A percentile compares a stretch with the other conserved stretches of the same genome.
Evolutionary conservation across 1,140 invertebrate genomes (phyloP).

Genomic region (Helicorthomorpha holstii): DNA sequence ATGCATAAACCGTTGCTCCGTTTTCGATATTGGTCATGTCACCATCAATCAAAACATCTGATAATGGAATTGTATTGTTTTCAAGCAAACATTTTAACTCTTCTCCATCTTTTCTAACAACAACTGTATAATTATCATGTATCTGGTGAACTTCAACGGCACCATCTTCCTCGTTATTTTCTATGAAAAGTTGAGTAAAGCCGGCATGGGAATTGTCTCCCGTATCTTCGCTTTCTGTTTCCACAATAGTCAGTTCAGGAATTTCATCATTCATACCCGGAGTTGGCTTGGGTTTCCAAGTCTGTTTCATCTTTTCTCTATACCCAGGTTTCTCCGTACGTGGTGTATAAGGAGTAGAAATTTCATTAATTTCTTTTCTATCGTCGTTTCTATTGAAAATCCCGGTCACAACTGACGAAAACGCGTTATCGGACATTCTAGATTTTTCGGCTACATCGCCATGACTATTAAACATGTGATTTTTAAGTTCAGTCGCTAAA

Average conservation of each 20-base stretch:
- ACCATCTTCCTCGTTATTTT: neutral
- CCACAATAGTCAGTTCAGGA: constrained; percentile 7
- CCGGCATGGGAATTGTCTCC: constrained; percentile 2
- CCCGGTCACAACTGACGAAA: constrained; percentile 16
- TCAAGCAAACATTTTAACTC: no score
- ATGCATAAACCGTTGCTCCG: no score
- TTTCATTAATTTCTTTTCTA: neutral
- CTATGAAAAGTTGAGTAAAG: constrained; percentile 1
- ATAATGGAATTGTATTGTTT: no score
- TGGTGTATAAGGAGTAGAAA: neutral
- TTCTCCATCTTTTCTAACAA: no score
- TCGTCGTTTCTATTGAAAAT: constrained; percentile 29
- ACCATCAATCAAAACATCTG: no score
- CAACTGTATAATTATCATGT: constrained; percentile 3
- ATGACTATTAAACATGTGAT: constrained; percentile 42
- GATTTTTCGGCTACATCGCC: constrained; percentile 21
- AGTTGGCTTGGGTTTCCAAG: no score
- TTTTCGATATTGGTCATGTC: no score
- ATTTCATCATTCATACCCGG: neutral
- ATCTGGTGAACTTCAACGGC: neutral
- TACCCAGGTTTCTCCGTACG: neutral
- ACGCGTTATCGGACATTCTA: constrained; percentile 21
- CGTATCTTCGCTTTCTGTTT: constrained; percentile 8
- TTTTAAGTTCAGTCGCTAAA: constrained; percentile 43
- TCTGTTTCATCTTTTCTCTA: no score